Conservation (phyloP, 2,888 invertebrate genomes). For the Itoplectis maculator region DNA sequence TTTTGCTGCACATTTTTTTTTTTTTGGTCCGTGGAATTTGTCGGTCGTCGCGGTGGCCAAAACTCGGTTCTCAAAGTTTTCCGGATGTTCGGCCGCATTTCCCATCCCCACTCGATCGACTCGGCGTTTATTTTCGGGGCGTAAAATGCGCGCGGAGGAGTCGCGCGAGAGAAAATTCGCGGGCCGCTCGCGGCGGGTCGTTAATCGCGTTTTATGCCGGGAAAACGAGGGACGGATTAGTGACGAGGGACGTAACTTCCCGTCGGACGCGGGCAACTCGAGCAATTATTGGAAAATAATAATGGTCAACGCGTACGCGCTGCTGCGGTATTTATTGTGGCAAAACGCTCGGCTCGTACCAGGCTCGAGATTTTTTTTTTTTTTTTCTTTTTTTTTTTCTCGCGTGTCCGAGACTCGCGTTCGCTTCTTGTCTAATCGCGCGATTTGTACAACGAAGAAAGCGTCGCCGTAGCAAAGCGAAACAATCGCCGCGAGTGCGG, state of each 20-base stretch:
- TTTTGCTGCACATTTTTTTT: too few relatives aligned
- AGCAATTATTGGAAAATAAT: constrained; percentile 64
- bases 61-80: constrained; percentile 22
- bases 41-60: neutral
- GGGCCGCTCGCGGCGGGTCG: constrained; percentile 32
- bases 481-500: too few relatives aligned
- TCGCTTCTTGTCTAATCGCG: too few relatives aligned
- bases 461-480: too few relatives aligned
- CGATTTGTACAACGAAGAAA: too few relatives aligned
- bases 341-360: constrained; percentile 12
- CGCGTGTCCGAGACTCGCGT: neutral
- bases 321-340: constrained; percentile 32
- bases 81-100: constrained; percentile 15
- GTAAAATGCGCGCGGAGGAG: constrained; percentile 33
- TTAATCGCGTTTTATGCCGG: constrained; percentile 61
- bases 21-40: neutral
- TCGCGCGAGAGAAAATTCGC: constrained; percentile 17
- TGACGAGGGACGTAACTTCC: constrained; percentile 46
- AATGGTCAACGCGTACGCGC: constrained; percentile 15
- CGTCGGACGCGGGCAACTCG: constrained; percentile 37
- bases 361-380: neutral
- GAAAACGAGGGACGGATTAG: constrained; percentile 51
- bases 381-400: neutral
- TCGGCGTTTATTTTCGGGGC: neutral
- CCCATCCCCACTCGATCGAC: neutral